Conservation (phyloP, 2,113 vertebrate genomes). For the Myiagra hebetior region DNA sequence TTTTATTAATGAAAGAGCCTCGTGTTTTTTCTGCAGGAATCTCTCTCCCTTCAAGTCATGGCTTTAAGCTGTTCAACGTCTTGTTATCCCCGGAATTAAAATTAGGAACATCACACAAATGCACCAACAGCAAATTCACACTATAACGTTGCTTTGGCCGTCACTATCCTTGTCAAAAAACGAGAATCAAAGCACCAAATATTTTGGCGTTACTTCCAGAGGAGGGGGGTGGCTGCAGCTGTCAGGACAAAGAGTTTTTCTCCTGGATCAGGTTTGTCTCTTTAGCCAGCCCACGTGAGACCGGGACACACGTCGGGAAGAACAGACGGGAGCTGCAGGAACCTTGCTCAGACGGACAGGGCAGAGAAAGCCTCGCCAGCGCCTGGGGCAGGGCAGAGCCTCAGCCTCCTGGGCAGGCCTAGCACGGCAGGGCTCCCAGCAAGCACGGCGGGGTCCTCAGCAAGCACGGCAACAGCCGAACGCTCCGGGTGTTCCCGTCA, state of each 20-base stretch:
- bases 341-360: fast-evolving
- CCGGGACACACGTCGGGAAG: fast-evolving
- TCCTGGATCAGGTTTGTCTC: neutral
- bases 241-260: too few relatives aligned
- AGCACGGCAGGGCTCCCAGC: neutral
- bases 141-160: neutral
- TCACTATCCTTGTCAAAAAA: neutral
- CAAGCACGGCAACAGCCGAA: fast-evolving
- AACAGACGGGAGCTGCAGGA: neutral
- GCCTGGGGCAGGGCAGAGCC: neutral
- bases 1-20: neutral
- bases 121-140: neutral
- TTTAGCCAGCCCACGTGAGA: fast-evolving
- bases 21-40: neutral
- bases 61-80: neutral
- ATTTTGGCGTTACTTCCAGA: neutral
- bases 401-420: neutral
- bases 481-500: fast-evolving
- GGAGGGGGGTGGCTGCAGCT: fast-evolving
- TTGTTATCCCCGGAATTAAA: neutral
- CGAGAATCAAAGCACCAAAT: fast-evolving
- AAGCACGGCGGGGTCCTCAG: neutral
- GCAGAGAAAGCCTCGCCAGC: too few relatives aligned
- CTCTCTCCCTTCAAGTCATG: neutral
- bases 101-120: neutral